Conservation (phyloP, 64 coral and sea anemone genomes). For the Dendrophyllia cribrosa region DNA sequence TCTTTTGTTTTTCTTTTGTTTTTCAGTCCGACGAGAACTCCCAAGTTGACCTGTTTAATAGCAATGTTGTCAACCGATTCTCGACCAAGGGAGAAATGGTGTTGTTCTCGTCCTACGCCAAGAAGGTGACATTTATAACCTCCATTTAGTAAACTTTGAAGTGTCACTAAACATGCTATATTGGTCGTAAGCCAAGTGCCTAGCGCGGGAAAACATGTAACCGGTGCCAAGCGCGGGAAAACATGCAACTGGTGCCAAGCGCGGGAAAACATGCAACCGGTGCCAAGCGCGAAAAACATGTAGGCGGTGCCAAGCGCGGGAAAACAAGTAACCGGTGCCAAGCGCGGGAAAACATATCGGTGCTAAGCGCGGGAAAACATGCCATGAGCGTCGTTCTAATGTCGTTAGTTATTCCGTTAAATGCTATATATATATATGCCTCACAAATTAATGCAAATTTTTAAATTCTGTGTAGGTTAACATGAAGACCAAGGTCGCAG, state of each 20-base stretch:
- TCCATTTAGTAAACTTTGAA: not conserved
- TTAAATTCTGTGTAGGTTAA: conserved; percentile 48
- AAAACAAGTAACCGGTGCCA: too few species aligned
- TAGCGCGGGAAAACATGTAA: too few species aligned
- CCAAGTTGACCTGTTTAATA: conserved; percentile 49
- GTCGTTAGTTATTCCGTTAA: too few species aligned
- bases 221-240: too few species aligned
- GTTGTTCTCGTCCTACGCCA: conserved; percentile 73
- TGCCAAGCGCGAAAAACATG: not conserved
- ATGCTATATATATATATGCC: not conserved
- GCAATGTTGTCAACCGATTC: conserved; percentile 41
- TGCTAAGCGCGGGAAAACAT: not conserved
- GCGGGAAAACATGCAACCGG: not conserved
- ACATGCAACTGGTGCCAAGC: too few species aligned
- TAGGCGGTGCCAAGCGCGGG: too few species aligned
- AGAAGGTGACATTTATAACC: conserved; percentile 55
- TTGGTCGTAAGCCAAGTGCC: too few species aligned
- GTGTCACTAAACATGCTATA: not conserved
- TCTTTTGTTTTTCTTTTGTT: not conserved
- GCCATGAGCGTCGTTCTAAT: not conserved
- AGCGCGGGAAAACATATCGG: too few species aligned
- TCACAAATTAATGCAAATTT: not conserved
- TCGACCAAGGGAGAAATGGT: conserved; percentile 8
- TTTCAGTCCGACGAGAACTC: conserved; percentile 60
- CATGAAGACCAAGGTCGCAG: conserved; percentile 59